phyloP scores from a whole-genome alignment of 1,140 invertebrate species.

The Ylistrum balloti region DNA sequence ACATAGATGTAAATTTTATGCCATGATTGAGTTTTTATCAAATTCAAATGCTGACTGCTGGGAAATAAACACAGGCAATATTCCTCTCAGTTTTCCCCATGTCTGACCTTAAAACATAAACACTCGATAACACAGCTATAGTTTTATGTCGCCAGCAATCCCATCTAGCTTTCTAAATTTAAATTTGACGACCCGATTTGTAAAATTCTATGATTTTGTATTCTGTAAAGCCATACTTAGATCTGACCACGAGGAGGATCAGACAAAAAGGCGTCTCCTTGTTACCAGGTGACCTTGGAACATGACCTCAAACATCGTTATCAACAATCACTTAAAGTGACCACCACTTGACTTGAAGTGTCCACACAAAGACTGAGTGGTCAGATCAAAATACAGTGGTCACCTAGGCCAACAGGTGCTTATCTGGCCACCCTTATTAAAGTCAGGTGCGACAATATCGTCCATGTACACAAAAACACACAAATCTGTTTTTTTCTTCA shows the following conservation, averaged over 20 bases:
- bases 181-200: not conserved
- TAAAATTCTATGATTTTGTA: not conserved
- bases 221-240: not conserved
- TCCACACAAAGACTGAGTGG: not conserved
- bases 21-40: not conserved
- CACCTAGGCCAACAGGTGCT: slow-evolving; percentile 19
- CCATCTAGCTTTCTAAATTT: not conserved
- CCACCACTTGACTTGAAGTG: slow-evolving; percentile 1
- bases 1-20: slow-evolving; percentile 40
- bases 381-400: slow-evolving; percentile 33
- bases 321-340: slow-evolving; percentile 30
- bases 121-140: not conserved
- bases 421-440: slow-evolving; percentile 18
- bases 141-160: not conserved
- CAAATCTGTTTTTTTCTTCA: not conserved
- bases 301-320: slow-evolving; percentile 14
- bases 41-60: not conserved
- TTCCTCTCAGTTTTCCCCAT: not conserved
- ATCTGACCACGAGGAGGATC: not conserved
- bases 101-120: not conserved
- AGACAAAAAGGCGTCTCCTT: not conserved
- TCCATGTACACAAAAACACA: not conserved
- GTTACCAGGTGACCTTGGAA: not conserved
- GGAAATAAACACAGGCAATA: not conserved
- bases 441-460: slow-evolving; percentile 26